Conservation (phyloP, 2,113 vertebrate species). For the Dasyornis broadbenti region DNA sequence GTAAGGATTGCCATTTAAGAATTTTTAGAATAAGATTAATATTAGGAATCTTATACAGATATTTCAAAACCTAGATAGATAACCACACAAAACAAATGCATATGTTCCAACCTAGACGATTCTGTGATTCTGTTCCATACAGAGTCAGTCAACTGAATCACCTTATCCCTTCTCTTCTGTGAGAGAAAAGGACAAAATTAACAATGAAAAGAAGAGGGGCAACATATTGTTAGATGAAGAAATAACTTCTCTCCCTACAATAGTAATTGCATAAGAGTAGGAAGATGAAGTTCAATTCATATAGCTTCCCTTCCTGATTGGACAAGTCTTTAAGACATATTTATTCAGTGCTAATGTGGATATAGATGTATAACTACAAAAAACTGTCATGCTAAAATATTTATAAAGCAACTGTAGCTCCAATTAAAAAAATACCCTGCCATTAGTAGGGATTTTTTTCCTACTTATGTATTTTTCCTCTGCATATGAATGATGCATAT, state of each 20-base stretch:
- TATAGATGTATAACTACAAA: background rate
- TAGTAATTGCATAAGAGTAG: background rate
- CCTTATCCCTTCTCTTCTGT: background rate
- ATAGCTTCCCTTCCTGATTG: background rate
- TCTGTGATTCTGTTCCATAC: background rate
- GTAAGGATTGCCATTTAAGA: background rate
- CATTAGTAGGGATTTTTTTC: background rate
- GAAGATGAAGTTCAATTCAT: background rate
- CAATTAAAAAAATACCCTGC: background rate
- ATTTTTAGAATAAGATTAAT: background rate
- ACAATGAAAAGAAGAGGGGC: background rate
- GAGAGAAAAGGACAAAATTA: background rate
- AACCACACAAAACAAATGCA: background rate
- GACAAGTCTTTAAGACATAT: background rate
- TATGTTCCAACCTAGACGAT: background rate
- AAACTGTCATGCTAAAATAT: background rate
- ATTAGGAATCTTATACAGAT: background rate
- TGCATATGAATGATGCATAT: background rate
- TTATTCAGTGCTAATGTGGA: background rate
- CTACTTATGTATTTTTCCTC: background rate
- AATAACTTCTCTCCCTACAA: background rate
- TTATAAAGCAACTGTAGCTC: background rate
- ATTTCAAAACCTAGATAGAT: background rate
- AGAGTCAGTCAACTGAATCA: background rate
- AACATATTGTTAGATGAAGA: background rate